phyloP scores from a whole-genome alignment of 1,140 invertebrate genomes.

The Magallana ariakensis region DNA sequence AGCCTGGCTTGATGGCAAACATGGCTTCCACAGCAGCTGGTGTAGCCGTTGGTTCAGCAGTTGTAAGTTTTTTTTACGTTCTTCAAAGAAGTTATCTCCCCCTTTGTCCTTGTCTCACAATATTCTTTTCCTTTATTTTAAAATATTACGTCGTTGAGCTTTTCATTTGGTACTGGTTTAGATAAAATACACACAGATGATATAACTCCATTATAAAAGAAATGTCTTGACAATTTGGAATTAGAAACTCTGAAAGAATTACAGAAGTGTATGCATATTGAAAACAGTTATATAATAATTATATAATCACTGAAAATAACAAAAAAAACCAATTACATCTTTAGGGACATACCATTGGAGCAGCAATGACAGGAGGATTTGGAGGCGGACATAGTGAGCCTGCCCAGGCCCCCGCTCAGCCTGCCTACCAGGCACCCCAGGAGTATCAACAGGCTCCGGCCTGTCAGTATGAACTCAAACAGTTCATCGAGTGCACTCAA shows the following conservation, averaged over 20 bases:
- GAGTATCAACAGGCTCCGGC: constrained; percentile 68
- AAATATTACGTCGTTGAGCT: too few species aligned
- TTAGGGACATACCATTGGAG: constrained; percentile 78
- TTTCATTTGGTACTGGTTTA: too few species aligned
- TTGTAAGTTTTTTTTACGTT: constrained; percentile 70
- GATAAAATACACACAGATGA: too few species aligned
- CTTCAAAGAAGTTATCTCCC: not conserved
- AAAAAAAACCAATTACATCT: not conserved
- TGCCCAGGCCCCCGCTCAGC: constrained; percentile 57
- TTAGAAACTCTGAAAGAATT: too few species aligned
- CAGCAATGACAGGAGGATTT: constrained; percentile 73
- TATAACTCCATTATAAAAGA: too few species aligned
- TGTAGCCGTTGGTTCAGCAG: constrained; percentile 80
- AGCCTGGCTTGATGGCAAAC: constrained; percentile 87
- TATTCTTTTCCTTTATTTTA: not conserved
- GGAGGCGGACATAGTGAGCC: constrained; percentile 55
- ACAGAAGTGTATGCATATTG: too few species aligned
- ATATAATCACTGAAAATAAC: too few species aligned
- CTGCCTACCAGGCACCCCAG: constrained; percentile 51
- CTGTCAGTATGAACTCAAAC: constrained; percentile 79
- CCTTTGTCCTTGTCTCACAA: too few species aligned
- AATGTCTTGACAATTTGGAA: too few species aligned
- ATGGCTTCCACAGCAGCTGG: constrained; percentile 85
- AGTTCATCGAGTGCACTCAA: constrained; percentile 80
- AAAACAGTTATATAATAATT: too few species aligned